Evolutionary conservation across 2,113 vertebrate genomes (phyloP).

Genomic region (Apodemus speciosus): DNA sequence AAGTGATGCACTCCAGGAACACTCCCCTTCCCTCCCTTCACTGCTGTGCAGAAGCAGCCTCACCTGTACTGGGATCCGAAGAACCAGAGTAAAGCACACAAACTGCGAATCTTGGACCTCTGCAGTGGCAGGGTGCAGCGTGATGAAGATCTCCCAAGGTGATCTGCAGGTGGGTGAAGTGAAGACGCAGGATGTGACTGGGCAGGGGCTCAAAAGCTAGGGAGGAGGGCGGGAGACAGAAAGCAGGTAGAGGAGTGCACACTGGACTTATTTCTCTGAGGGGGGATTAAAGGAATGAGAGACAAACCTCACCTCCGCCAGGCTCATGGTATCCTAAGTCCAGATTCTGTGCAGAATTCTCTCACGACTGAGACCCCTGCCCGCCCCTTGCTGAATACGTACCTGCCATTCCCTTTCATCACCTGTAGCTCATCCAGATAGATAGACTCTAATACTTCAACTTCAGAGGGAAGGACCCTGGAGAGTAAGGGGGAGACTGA

Average conservation of each 20-base stretch:
- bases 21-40: slow-evolving; percentile 13
- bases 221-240: neutral
- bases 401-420: slow-evolving; percentile 86
- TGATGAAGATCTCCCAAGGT: slow-evolving; percentile 91
- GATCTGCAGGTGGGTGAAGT: slow-evolving; percentile 80
- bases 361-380: slow-evolving; percentile 26
- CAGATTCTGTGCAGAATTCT: neutral
- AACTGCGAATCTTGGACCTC: slow-evolving; percentile 94
- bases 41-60: neutral
- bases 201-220: neutral
- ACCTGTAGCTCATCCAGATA: slow-evolving; percentile 94
- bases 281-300: neutral
- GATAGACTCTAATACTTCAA: slow-evolving; percentile 96
- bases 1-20: neutral
- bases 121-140: slow-evolving; percentile 93
- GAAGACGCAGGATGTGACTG: slow-evolving; percentile 29
- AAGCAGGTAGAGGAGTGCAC: neutral
- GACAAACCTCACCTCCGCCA: neutral
- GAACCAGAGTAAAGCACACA: slow-evolving; percentile 91
- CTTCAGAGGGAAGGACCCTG: slow-evolving; percentile 90
- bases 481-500: slow-evolving; percentile 59
- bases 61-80: slow-evolving; percentile 92
- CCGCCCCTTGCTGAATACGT: slow-evolving; percentile 61
- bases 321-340: neutral
- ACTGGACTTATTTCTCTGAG: neutral